These are phyloP conservation scores for Stenichneumon culpator DNA, from an alignment of 2,888 invertebrate species.

Conservation along the genomic window DNA sequence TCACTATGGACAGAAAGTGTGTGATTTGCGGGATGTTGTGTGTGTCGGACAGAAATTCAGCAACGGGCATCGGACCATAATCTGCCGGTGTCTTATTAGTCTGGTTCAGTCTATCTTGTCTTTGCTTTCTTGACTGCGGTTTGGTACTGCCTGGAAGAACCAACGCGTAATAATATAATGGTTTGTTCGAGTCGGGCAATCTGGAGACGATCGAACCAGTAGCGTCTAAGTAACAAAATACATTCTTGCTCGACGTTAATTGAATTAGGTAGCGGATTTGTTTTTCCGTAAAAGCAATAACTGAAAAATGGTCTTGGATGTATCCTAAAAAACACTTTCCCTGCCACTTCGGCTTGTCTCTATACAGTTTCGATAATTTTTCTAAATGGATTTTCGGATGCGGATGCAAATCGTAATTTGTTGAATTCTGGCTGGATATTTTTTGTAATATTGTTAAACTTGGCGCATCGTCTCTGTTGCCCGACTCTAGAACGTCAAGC, in stretches of 20 bases:
- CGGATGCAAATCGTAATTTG: conserved; percentile 29
- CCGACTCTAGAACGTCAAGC: conserved; percentile 12
- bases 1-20: conserved; percentile 4
- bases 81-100: not conserved
- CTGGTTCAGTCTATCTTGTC: not conserved
- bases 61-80: conserved; percentile 33
- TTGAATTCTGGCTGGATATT: conserved; percentile 12
- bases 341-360: not conserved
- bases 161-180: conserved; percentile 49
- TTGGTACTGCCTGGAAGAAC: conserved; percentile 39
- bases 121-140: not conserved
- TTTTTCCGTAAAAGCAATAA: conserved; percentile 39
- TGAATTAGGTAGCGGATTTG: conserved; percentile 19
- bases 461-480: conserved; percentile 38
- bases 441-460: conserved; percentile 33
- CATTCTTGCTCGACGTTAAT: not conserved
- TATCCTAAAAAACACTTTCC: conserved; percentile 15
- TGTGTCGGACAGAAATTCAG: conserved; percentile 33
- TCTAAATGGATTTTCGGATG: conserved; percentile 15
- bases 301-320: conserved; percentile 10
- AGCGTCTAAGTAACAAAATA: conserved; percentile 49
- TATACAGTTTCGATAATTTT: not conserved
- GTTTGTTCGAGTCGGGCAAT: conserved; percentile 14
- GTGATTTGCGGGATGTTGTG: conserved; percentile 33
- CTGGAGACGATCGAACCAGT: conserved; percentile 46